Base-by-base conservation (phyloP, 2,797 vertebrate species). In the Schizopygopsis pylzovi region DNA sequence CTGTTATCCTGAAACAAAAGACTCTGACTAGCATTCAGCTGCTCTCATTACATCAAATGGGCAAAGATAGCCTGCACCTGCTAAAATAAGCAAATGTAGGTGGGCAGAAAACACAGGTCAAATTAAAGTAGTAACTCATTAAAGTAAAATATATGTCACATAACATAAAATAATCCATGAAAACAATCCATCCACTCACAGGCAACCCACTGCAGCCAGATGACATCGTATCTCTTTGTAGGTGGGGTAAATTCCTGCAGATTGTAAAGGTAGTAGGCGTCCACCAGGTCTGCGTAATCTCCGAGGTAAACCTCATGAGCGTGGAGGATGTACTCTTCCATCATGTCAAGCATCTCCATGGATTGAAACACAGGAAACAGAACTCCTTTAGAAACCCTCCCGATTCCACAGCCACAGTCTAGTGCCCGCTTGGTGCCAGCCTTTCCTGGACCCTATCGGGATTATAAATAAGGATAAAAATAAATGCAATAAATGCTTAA, bases 141-240 rank as follows among this genome's bases (percentile, higher is more conserved):
- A 78, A 13, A 6, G 54, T 39, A 11, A 25, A 18, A 79, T 25
- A n/a, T 56, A 20, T n/a, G 13, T 37, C 18, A 37, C 63, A 18
- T 37, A 37, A 12, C 20, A 81, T n/a, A 25, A 37, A 39, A 59
- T 43, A 37, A 77, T 11, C 18, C 65, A 81, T 54, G 22, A n/a
- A 65, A 10, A 71, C 20, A 79, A 3, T 15, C 1, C 20, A 47
- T 16, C 7, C 82, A 97, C 97, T 96, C 88, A 99, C 97, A 98
- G 13, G 97, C 97, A 79, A 99, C 96, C 98, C 98, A 99, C 90
- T 99, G 98, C 90, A 99, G 98, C 98, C 98, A 99, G 94, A 99
- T 95, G 91, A 98, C 95, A 16, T 99, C 97, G 0, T 99, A 99
- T 93, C 96, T 97, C 52, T 93, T 92, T 1, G 90, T 79, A 0